These are phyloP conservation scores for Drepanosiphum platanoidis DNA, from an alignment of 2,888 invertebrate species.

Conservation along the genomic window DNA sequence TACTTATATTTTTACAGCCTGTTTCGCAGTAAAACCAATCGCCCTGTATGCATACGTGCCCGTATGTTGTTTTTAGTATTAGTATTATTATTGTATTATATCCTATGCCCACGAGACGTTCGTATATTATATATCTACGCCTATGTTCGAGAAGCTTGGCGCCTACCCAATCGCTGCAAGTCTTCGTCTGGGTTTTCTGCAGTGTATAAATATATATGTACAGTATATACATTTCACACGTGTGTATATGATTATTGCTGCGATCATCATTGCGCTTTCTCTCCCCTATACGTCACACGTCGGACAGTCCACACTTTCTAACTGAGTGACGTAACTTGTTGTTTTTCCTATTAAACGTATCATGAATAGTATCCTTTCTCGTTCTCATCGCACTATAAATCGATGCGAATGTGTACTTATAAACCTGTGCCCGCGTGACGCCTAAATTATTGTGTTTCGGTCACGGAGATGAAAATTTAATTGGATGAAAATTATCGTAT, in stretches of 20 bases:
- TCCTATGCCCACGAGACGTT: too few species aligned
- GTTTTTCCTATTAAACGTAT: neutral
- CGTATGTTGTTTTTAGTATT: neutral
- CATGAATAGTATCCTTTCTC: slow-evolving; percentile 22
- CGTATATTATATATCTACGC: neutral
- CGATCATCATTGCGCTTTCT: neutral
- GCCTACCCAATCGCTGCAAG: too few species aligned
- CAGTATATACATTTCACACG: neutral
- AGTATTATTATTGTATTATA: neutral
- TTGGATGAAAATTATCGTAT: too few species aligned
- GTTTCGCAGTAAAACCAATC: too few species aligned
- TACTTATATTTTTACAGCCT: too few species aligned
- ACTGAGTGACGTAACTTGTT: slow-evolving; percentile 32
- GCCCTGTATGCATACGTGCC: too few species aligned
- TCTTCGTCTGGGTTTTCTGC: too few species aligned
- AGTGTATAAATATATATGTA: too few species aligned
- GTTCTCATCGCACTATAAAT: neutral
- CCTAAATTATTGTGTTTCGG: neutral
- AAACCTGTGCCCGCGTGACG: neutral
- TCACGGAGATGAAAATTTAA: neutral
- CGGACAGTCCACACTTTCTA: slow-evolving; percentile 29
- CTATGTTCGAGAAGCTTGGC: too few species aligned
- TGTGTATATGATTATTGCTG: neutral
- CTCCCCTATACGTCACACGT: neutral
- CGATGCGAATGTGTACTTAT: neutral